Evolutionary conservation across 35 echinoderm and acorn worm genomes (phyloP).

Genomic region (Strongylocentrotus purpuratus): DNA sequence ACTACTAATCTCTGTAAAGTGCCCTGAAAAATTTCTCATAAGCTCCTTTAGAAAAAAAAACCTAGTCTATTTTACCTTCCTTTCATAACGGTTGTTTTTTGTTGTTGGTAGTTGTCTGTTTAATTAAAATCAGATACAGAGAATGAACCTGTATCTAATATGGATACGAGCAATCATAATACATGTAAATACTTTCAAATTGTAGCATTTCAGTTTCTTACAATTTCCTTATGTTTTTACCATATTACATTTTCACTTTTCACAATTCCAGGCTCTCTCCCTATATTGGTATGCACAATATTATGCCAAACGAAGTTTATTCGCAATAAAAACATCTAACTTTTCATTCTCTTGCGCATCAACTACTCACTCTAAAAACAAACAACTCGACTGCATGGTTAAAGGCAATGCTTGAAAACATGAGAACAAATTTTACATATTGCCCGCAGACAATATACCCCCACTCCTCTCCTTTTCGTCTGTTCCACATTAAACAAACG

Average conservation of each 20-base stretch:
- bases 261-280: neutral
- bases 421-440: neutral
- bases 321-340: neutral
- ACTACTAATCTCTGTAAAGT: too few species aligned
- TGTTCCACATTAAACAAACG: neutral
- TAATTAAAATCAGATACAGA: too few species aligned
- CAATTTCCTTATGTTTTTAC: neutral
- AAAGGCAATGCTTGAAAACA: conserved; percentile 1
- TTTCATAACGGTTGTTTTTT: too few species aligned
- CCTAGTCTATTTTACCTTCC: too few species aligned
- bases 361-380: neutral
- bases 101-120: too few species aligned
- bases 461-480: neutral
- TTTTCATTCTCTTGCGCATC: neutral
- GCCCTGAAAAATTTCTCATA: too few species aligned
- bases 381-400: neutral
- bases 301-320: neutral
- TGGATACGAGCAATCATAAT: too few species aligned
- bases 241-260: neutral
- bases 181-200: neutral
- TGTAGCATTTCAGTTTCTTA: neutral
- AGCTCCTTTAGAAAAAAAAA: too few species aligned
- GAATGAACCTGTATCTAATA: too few species aligned
- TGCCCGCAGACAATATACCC: neutral
- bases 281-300: neutral